Evolutionary conservation across 2,113 vertebrate genomes (phyloP).

Genomic region (Campylomormyrus numenius): DNA sequence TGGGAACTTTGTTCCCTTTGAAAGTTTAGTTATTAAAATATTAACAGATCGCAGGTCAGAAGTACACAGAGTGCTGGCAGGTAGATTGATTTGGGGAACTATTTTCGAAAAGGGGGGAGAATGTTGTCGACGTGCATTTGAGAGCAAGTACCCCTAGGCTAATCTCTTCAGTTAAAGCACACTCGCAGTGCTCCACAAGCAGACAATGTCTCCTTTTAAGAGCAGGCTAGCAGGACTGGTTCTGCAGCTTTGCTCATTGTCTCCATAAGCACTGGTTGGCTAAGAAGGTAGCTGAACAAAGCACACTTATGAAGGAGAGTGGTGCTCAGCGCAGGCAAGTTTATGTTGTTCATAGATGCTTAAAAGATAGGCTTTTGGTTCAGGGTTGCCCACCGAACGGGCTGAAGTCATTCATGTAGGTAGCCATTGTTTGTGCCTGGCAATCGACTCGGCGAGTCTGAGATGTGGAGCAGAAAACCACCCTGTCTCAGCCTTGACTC

Average conservation of each 20-base stretch:
- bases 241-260: conserved; percentile 50
- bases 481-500: background rate
- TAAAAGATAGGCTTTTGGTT: conserved; percentile 40
- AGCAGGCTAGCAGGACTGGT: conserved; percentile 55
- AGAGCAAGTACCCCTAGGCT: conserved; percentile 26
- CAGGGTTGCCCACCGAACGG: conserved; percentile 6
- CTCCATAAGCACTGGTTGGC: conserved; percentile 38
- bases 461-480: background rate
- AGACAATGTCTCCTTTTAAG: conserved; percentile 52
- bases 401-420: background rate
- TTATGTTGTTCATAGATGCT: conserved; percentile 46
- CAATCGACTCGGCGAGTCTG: background rate
- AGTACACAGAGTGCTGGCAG: background rate
- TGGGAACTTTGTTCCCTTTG: background rate
- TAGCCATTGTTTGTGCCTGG: background rate
- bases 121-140: conserved; percentile 13
- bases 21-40: background rate
- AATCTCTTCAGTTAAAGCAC: conserved; percentile 39
- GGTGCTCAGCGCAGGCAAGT: conserved; percentile 30
- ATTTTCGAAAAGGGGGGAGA: background rate
- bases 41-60: background rate
- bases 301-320: conserved; percentile 41
- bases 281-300: conserved; percentile 48
- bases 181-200: conserved; percentile 37
- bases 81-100: background rate